These are phyloP conservation scores for Solenopsis invicta DNA, from an alignment of 1,140 invertebrate species.

Conservation along the genomic window DNA sequence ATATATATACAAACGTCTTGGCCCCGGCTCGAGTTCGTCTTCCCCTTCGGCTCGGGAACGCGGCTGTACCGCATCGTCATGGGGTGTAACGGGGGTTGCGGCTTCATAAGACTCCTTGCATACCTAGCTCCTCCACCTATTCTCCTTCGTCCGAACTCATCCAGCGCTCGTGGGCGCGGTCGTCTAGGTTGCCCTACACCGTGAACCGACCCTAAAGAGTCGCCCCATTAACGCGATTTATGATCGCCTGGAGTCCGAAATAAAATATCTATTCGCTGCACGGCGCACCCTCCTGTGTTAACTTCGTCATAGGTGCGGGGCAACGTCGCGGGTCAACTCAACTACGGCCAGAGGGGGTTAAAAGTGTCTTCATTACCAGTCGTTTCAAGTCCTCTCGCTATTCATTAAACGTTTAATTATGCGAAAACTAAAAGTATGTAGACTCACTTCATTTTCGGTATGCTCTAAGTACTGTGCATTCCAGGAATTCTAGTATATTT, in stretches of 20 bases:
- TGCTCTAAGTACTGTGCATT: neutral
- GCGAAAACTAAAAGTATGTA: conserved; percentile 2
- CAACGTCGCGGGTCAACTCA: conserved; percentile 60
- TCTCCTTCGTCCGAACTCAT: conserved; percentile 14
- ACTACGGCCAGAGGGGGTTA: conserved; percentile 36
- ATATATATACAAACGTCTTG: conserved; percentile 81
- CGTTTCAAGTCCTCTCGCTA: neutral
- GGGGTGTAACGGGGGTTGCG: conserved; percentile 72
- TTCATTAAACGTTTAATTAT: conserved; percentile 8
- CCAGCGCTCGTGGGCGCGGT: conserved; percentile 57
- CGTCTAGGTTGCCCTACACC: conserved; percentile 61
- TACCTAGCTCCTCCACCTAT: conserved; percentile 64
- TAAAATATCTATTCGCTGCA: conserved; percentile 74
- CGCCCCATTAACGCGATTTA: conserved; percentile 81
- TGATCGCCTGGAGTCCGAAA: conserved; percentile 71
- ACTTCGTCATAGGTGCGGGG: conserved; percentile 65
- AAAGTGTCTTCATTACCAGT: conserved; percentile 15
- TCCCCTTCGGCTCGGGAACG: conserved; percentile 38
- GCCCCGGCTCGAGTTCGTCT: conserved; percentile 69
- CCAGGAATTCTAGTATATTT: neutral
- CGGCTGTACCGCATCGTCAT: conserved; percentile 78
- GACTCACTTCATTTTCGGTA: neutral
- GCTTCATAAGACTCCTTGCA: conserved; percentile 79
- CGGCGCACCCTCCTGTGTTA: conserved; percentile 12
- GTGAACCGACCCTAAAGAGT: conserved; percentile 77